phyloP scores from a whole-genome alignment of 2,888 invertebrate species.

The Lasioglossum vierecki region DNA sequence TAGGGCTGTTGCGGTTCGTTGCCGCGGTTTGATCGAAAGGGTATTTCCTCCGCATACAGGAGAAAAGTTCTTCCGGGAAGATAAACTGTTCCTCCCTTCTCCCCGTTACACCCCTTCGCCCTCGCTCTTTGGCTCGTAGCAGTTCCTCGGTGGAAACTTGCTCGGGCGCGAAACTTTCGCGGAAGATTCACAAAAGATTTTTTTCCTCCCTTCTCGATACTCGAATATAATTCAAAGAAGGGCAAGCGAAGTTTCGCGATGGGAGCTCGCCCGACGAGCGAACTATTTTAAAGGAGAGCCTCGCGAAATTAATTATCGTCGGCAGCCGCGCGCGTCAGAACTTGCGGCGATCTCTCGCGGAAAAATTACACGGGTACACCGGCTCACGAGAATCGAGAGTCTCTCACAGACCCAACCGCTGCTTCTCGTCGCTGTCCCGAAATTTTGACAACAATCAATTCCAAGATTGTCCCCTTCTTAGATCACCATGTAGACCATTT shows the following conservation, averaged over 20 bases:
- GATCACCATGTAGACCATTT: no score
- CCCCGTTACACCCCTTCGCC: slow-evolving; percentile 5
- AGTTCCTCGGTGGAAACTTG: slow-evolving; percentile 32
- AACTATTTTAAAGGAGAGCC: background rate
- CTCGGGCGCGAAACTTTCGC: slow-evolving; percentile 52
- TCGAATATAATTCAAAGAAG: slow-evolving; percentile 51
- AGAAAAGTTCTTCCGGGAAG: slow-evolving; percentile 68
- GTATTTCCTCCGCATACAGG: slow-evolving; percentile 67
- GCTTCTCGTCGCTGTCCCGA: background rate
- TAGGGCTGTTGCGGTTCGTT: slow-evolving; percentile 61
- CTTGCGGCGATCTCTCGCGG: background rate
- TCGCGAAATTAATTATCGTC: slow-evolving; percentile 36
- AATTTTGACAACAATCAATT: background rate
- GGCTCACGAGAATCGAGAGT: background rate
- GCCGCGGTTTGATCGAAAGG: slow-evolving; percentile 70
- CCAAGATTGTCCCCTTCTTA: background rate
- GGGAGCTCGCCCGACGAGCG: background rate
- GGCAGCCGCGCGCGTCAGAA: background rate
- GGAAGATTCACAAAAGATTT: slow-evolving; percentile 70
- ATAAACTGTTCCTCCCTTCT: slow-evolving; percentile 62
- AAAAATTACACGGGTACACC: background rate
- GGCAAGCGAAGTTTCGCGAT: slow-evolving; percentile 31
- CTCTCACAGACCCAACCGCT: background rate
- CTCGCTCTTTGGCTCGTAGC: background rate
- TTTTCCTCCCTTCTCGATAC: slow-evolving; percentile 35